Evolutionary conservation across 2,113 vertebrate genomes (phyloP).

Genomic region (Cercocebus atys): DNA sequence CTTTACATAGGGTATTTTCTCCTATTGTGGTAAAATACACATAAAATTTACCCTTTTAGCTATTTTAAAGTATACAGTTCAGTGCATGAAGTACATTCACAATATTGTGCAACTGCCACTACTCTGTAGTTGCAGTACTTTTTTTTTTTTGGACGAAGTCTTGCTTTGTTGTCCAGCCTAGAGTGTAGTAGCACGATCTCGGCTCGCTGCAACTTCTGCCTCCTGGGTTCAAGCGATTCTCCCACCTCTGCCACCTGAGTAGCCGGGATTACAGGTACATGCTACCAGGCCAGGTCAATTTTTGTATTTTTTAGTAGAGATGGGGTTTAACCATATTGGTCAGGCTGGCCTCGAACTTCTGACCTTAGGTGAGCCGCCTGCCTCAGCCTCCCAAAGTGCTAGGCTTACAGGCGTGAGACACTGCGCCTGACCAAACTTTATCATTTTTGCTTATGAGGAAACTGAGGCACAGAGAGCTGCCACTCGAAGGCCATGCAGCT

Average conservation of each 20-base stretch:
- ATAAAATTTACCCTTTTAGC: no score
- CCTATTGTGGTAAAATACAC: neutral
- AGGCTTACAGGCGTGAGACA: neutral
- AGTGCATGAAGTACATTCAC: accelerated
- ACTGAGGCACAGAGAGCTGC: neutral
- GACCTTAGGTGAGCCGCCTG: neutral
- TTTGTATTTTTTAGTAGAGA: neutral
- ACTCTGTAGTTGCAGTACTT: neutral
- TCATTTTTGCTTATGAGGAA: neutral
- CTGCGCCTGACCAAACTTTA: no score
- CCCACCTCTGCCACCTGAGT: neutral
- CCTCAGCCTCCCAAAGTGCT: neutral
- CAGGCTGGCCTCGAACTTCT: neutral
- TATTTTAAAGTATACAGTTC: neutral
- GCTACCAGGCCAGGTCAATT: neutral
- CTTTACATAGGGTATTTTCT: neutral
- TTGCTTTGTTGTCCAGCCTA: neutral
- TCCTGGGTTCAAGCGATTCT: neutral
- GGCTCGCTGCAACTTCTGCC: neutral
- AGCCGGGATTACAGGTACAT: neutral
- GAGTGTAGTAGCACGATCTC: neutral
- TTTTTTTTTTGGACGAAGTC: neutral
- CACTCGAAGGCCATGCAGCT: neutral
- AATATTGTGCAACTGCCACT: neutral
- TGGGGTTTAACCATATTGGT: neutral